A percentile compares a stretch with the other conserved stretches of the same genome.
phyloP scores from a whole-genome alignment of 1,140 invertebrate species.

The Tetragnatha versicolor region DNA sequence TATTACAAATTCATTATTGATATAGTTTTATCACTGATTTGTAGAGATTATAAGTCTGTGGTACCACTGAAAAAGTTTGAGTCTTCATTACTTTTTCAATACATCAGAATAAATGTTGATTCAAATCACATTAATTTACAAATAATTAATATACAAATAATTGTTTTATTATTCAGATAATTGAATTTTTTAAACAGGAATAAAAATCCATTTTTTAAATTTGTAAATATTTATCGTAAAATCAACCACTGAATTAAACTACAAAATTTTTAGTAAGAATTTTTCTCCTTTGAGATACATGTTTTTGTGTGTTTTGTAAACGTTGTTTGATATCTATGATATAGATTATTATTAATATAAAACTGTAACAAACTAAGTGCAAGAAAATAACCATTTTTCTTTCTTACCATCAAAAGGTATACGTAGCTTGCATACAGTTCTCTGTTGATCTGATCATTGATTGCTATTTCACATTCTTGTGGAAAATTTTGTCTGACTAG shows the following conservation, averaged over 20 bases:
- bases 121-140: too few species aligned
- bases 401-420: constrained; percentile 77
- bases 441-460: constrained; percentile 89
- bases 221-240: not conserved
- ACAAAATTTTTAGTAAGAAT: not conserved
- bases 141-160: too few species aligned
- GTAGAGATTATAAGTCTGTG: too few species aligned
- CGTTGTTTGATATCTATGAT: not conserved
- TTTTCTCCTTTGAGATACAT: not conserved
- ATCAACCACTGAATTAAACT: not conserved
- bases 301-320: not conserved
- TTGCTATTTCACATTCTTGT: constrained; percentile 74
- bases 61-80: too few species aligned
- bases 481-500: constrained; percentile 78
- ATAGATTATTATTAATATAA: not conserved
- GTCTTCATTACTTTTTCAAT: too few species aligned
- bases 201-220: not conserved
- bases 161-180: too few species aligned
- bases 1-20: too few species aligned
- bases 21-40: too few species aligned
- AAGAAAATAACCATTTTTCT: not conserved
- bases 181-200: too few species aligned
- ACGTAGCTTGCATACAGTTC: constrained; percentile 84
- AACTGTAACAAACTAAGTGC: not conserved
- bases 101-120: too few species aligned